A percentile compares a stretch with the other conserved stretches of the same genome.
Evolutionary conservation across 2,113 vertebrate genomes (phyloP).

Genomic region (Boleophthalmus pectinirostris): DNA sequence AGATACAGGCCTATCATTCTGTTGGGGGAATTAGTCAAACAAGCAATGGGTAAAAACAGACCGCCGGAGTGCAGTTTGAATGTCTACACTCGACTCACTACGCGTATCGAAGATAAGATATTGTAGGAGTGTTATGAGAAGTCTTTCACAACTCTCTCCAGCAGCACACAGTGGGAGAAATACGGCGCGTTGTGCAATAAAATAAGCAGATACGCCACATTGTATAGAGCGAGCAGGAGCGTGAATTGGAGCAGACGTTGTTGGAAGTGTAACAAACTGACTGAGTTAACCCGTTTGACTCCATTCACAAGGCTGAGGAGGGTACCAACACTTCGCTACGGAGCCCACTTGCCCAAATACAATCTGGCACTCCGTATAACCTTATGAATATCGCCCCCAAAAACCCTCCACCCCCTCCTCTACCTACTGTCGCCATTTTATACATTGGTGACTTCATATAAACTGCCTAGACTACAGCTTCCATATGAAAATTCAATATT

Average conservation of each 20-base stretch:
- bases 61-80: slow-evolving; percentile 37
- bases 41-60: slow-evolving; percentile 46
- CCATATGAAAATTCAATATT: slow-evolving; percentile 67
- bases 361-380: slow-evolving; percentile 61
- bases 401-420: slow-evolving; percentile 73
- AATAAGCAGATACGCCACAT: slow-evolving; percentile 74
- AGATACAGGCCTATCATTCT: slow-evolving; percentile 59
- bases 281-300: slow-evolving; percentile 75
- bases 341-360: slow-evolving; percentile 48
- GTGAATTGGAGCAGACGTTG: slow-evolving; percentile 55
- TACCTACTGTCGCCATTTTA: slow-evolving; percentile 85
- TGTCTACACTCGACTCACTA: slow-evolving; percentile 24
- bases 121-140: slow-evolving; percentile 34
- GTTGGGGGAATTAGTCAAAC: slow-evolving; percentile 31
- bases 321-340: slow-evolving; percentile 51
- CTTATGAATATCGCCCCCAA: slow-evolving; percentile 67
- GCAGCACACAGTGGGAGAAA: slow-evolving; percentile 34
- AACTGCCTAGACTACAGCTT: slow-evolving; percentile 73
- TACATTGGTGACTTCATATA: slow-evolving; percentile 81
- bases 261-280: slow-evolving; percentile 73
- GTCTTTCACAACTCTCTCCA: slow-evolving; percentile 50
- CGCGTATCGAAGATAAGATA: slow-evolving; percentile 2
- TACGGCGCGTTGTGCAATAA: slow-evolving; percentile 68
- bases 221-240: slow-evolving; percentile 66
- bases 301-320: slow-evolving; percentile 61